These are phyloP conservation scores for Hemiscyllium ocellatum DNA, from an alignment of 2,113 vertebrate genomes.

Conservation along the genomic window DNA sequence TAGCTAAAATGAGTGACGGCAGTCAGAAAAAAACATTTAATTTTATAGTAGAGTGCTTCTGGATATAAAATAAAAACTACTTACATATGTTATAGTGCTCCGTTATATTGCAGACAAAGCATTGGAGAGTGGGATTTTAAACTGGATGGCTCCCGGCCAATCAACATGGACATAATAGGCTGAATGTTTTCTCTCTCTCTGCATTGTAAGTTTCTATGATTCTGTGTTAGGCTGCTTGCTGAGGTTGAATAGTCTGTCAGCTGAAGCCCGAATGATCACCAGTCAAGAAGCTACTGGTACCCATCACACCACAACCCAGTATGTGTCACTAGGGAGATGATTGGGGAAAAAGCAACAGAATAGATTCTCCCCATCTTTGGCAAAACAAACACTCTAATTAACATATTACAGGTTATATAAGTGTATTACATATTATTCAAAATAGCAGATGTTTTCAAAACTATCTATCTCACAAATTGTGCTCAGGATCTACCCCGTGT, in stretches of 20 bases:
- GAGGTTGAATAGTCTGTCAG: not conserved
- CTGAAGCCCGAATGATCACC: not conserved
- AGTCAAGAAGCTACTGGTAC: not conserved
- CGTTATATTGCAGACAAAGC: no score
- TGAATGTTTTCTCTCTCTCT: not conserved
- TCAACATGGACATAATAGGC: not conserved
- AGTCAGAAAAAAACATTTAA: no score
- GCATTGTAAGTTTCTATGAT: not conserved
- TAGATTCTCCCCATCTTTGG: not conserved
- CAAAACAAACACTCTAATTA: not conserved
- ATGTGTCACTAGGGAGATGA: not conserved
- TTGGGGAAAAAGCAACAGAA: not conserved
- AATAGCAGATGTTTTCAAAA: not conserved
- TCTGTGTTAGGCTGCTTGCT: not conserved
- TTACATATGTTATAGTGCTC: not conserved
- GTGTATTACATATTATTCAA: no score
- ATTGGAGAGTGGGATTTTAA: not conserved
- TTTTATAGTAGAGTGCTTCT: no score
- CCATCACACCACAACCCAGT: not conserved
- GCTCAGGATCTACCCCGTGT: not conserved
- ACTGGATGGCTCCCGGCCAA: not conserved
- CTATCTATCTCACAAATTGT: not conserved
- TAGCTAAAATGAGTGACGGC: no score
- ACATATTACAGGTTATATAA: not conserved
- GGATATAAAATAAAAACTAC: not conserved